Conservation (phyloP, 2,113 vertebrate genomes). For the Tetrao urogallus region DNA sequence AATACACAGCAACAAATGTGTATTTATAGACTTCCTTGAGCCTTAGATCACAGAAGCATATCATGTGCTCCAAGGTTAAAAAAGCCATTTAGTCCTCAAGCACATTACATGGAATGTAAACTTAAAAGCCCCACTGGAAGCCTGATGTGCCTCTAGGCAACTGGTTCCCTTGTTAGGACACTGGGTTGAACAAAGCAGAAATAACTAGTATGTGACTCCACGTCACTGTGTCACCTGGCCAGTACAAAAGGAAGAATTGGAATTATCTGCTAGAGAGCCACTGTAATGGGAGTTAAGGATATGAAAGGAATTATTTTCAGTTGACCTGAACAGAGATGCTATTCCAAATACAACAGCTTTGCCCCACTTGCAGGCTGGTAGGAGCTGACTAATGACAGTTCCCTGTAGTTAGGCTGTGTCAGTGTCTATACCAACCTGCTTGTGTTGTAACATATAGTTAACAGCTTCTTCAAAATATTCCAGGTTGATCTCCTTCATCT, state of each 20-base stretch:
- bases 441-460: constrained; percentile 76
- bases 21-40: neutral
- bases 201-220: neutral
- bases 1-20: neutral
- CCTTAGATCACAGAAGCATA: neutral
- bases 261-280: neutral
- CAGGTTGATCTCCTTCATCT: constrained; percentile 72
- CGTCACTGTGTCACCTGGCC: neutral
- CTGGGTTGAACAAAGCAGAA: neutral
- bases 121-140: neutral
- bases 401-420: neutral
- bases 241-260: neutral
- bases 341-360: neutral
- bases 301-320: neutral
- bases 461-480: constrained; percentile 91
- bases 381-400: neutral
- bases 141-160: neutral
- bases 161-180: neutral
- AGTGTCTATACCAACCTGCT: constrained; percentile 60
- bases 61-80: neutral
- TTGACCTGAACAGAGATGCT: neutral
- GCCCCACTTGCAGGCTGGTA: neutral
- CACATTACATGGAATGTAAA: neutral
- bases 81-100: neutral
- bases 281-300: neutral